Evolutionary conservation across 1,140 invertebrate species (phyloP).

Genomic region (Lepidostoma basale): DNA sequence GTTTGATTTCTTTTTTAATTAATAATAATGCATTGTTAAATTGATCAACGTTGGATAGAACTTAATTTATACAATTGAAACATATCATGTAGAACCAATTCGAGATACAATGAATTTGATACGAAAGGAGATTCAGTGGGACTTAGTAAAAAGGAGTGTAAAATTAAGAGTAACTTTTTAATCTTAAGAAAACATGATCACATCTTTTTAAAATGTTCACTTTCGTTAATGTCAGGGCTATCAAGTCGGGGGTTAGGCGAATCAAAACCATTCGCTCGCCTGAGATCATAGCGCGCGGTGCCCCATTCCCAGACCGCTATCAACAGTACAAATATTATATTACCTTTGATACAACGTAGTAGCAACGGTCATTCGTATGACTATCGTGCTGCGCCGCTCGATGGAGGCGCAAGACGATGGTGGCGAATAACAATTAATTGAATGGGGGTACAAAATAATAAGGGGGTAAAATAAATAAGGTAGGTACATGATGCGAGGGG

Average conservation of each 20-base stretch:
- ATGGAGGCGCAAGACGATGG: not conserved
- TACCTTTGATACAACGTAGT: not conserved
- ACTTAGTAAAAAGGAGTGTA: conserved; percentile 20
- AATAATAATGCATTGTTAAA: too few species aligned
- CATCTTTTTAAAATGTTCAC: conserved; percentile 32
- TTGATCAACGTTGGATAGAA: too few species aligned
- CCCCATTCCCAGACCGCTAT: conserved; percentile 20
- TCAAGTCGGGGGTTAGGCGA: conserved; percentile 39
- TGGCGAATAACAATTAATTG: too few species aligned
- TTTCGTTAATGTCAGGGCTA: conserved; percentile 34
- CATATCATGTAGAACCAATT: not conserved
- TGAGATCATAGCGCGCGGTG: conserved; percentile 42
- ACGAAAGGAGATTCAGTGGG: conserved; percentile 11
- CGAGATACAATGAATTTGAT: not conserved
- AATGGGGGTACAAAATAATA: not conserved
- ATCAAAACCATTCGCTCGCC: conserved; percentile 27
- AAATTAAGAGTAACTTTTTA: conserved; percentile 32
- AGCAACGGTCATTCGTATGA: not conserved
- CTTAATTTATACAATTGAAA: too few species aligned
- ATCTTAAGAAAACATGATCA: conserved; percentile 39
- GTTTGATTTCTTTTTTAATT: too few species aligned
- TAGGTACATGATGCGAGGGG: not conserved
- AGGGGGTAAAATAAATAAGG: not conserved
- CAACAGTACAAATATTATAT: not conserved
- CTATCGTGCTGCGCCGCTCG: not conserved